Base-by-base conservation (phyloP, 2,888 invertebrate genomes). In the Phortica okadai region DNA sequence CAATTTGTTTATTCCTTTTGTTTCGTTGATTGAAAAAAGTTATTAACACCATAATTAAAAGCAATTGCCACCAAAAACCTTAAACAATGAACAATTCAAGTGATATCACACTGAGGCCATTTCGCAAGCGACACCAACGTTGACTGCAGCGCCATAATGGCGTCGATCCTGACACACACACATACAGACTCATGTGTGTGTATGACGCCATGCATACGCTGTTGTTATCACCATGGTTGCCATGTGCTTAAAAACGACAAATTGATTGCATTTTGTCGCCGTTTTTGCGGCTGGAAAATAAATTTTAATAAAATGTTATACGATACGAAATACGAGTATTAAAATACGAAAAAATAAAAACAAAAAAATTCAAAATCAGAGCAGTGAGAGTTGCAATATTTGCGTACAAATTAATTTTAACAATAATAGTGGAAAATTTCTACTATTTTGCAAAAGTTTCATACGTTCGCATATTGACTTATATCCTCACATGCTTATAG, bases 31-130 rank as follows among this genome's bases (percentile, higher is more conserved):
- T 72, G 70, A 72, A 72, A 45, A 72, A 72, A 72, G 54, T 54
- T 72, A 72, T 72, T 72, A 72, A 72, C 70, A 72, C 54, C 70
- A 56, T 72, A 72, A 72, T 72, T 72, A 72, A 72, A 72, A 72
- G 70, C 70, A 72, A 72, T 72, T 72, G 70, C 69, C 69, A 45
- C 50, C 21, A 45, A 25, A 50, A 14, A 21, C 21, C 10, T 41
- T 45, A 69, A 69, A 69, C 69, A 69, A 69, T 69, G 45, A n/a
- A 33, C 54, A 72, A 44, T 16, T 50, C 14, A 50, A 50, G 50
- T 14, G 50, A 50, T 50, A 50, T 50, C 50, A 14, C 14, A 50
- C 50, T 11, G 50, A 50, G 10, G 50, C 50, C 50, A 50, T 50
- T 50, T 14, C 50, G 50, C 33, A 5, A 33, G 33, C 33, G 33